Conservation (phyloP, 1,140 invertebrate genomes). For the Cydia fagiglandana region DNA sequence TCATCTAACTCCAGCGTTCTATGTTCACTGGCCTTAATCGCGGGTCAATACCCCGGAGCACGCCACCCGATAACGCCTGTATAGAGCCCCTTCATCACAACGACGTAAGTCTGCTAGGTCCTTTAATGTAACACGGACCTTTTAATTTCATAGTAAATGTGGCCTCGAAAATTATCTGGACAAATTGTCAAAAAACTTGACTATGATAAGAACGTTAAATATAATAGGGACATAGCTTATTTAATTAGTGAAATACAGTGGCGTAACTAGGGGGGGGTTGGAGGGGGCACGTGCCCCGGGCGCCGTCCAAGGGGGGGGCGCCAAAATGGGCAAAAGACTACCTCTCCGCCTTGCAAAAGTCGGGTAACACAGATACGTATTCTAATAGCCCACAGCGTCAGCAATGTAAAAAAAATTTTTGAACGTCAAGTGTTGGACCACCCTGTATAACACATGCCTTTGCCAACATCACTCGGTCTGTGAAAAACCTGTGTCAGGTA, state of each 20-base stretch:
- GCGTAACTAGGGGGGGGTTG: no score
- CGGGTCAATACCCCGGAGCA: conserved; percentile 4
- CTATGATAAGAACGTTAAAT: not conserved
- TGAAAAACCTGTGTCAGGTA: no score
- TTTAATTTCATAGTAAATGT: not conserved
- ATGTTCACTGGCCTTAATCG: conserved; percentile 26
- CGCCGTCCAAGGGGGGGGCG: no score
- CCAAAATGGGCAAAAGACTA: no score
- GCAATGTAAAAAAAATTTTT: no score
- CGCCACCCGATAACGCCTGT: conserved; percentile 26
- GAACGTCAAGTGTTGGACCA: no score
- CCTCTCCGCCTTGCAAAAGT: no score
- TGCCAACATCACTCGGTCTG: no score
- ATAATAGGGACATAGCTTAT: not conserved
- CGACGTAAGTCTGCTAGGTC: not conserved
- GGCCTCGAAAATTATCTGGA: not conserved
- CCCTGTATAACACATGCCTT: no score
- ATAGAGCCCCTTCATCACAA: not conserved
- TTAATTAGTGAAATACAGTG: not conserved
- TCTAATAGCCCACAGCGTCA: no score
- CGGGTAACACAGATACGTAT: no score
- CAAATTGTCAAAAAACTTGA: not conserved
- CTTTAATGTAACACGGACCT: not conserved
- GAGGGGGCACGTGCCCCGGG: no score
- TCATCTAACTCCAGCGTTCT: not conserved